Evolutionary conservation across 2,797 vertebrate genomes (phyloP), one percentile per base, ranked within the genome.

Genomic region (Diplodus puntazzo): DNA sequence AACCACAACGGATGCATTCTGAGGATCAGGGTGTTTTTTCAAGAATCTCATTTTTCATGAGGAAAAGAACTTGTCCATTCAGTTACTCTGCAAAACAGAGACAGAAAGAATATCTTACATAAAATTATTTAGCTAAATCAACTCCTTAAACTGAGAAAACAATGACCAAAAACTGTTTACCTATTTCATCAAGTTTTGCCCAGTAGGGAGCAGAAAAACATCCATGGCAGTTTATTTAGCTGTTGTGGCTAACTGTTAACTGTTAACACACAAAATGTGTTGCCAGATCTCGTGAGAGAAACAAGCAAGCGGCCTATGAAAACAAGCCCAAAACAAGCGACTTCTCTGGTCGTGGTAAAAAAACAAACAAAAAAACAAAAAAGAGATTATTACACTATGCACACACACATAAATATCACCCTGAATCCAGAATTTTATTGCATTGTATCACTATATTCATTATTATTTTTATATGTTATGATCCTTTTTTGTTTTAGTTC

Each of bases 1-100:
- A 86, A 83, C 77, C 81, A 60, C 78, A 83, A 21, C 54, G 52
- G 63, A 75, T 27, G 27, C 73, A 69, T 73, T 87, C 17, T 78
- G 9, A 71, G 73, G 65, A 81, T 80, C 52, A 43, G 58, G 79
- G 67, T 79, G 49, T 85, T 89, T 25, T 87, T 82, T 67, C 30
- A 75, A n/a, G 3, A 77, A 69, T 23, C 59, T 79, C 27, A 75
- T 79, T 34, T 75, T 77, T 75, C 42, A 25, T 25, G 34, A 75
- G 12, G 27, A 18, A 53, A 64, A 73, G 63, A 59, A 3, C 4
- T 42, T n/a, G 18, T 63, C 52, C 45, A 61, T 25, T 59, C 48
- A 16, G 43, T 5, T 45, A 13, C 74, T 27, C 61, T 59, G 7
- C 39, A 48, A 67, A 61, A 27, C 2, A 61, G 21, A 60, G 21